These are phyloP conservation scores for Picathartes gymnocephalus DNA, from an alignment of 2,113 vertebrate genomes.

Conservation along the genomic window DNA sequence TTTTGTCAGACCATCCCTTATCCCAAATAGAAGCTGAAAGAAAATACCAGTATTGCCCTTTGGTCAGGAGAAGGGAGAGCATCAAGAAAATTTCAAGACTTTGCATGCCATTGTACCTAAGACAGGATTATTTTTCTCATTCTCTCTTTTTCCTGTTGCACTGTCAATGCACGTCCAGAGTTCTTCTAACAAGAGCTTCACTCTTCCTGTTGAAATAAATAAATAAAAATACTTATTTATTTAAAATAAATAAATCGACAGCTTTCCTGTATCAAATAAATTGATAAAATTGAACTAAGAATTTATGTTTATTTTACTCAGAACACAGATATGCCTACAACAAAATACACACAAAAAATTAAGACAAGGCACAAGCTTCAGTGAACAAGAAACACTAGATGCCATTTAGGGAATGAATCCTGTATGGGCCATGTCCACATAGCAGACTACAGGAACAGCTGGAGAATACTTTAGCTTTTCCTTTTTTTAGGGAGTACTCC, in stretches of 20 bases:
- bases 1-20: not conserved
- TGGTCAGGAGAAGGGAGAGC: not conserved
- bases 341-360: not conserved
- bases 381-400: not conserved
- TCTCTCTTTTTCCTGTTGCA: constrained; percentile 43
- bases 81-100: not conserved
- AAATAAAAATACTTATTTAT: not conserved
- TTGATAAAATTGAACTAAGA: not conserved
- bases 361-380: not conserved
- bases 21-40: not conserved
- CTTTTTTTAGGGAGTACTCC: not conserved
- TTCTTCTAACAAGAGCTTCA: constrained; percentile 82
- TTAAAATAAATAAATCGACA: not conserved
- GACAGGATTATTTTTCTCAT: not conserved
- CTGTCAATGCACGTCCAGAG: constrained; percentile 87
- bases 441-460: not conserved
- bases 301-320: not conserved
- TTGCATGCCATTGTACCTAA: constrained; percentile 53
- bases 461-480: not conserved
- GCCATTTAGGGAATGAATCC: not conserved
- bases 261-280: not conserved
- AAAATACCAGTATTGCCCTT: not conserved
- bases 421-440: not conserved
- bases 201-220: constrained; percentile 75
- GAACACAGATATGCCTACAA: not conserved